Conservation (phyloP, 2,113 vertebrate genomes). For the Lethenteron reissneri region DNA sequence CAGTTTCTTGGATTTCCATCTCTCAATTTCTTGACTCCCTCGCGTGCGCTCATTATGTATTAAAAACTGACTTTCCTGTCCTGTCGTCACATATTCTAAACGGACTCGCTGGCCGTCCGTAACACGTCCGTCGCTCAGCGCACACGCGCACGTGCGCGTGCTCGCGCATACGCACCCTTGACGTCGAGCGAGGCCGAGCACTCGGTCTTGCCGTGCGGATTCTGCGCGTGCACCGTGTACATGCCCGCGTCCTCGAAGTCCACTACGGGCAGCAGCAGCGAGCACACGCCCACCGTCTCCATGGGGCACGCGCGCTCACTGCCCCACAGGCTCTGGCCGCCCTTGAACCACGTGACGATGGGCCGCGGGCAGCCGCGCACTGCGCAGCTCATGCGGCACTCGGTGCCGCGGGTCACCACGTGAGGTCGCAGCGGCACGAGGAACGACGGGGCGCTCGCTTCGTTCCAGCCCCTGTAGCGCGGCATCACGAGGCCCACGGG, state of each 20-base stretch:
- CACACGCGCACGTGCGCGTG: too few species aligned
- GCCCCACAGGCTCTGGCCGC: slow-evolving; percentile 15
- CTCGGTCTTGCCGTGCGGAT: slow-evolving; percentile 18
- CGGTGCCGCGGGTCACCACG: slow-evolving; percentile 12
- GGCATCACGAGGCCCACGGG: too few species aligned
- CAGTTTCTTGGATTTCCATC: too few species aligned
- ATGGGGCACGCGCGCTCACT: slow-evolving; percentile 20
- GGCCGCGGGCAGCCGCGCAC: slow-evolving; percentile 20
- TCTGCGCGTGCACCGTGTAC: slow-evolving; percentile 22
- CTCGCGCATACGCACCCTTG: slow-evolving; percentile 13
- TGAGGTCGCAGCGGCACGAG: slow-evolving; percentile 20
- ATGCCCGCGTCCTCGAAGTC: slow-evolving; percentile 17
- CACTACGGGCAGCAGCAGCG: slow-evolving; percentile 20
- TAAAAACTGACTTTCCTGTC: too few species aligned
- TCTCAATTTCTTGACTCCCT: too few species aligned
- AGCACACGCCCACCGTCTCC: slow-evolving; percentile 19
- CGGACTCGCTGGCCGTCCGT: too few species aligned
- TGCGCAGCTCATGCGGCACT: slow-evolving; percentile 25
- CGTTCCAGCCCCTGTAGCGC: too few species aligned
- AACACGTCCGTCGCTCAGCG: too few species aligned
- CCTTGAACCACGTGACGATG: slow-evolving; percentile 18
- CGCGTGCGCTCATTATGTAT: too few species aligned
- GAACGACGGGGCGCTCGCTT: slow-evolving; percentile 17
- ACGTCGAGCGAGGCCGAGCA: slow-evolving; percentile 20
- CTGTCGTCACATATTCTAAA: too few species aligned